Evolutionary conservation across 2,888 invertebrate genomes (phyloP), one percentile per base, ranked within the genome.

Genomic region (Sclerodermus sp.): DNA sequence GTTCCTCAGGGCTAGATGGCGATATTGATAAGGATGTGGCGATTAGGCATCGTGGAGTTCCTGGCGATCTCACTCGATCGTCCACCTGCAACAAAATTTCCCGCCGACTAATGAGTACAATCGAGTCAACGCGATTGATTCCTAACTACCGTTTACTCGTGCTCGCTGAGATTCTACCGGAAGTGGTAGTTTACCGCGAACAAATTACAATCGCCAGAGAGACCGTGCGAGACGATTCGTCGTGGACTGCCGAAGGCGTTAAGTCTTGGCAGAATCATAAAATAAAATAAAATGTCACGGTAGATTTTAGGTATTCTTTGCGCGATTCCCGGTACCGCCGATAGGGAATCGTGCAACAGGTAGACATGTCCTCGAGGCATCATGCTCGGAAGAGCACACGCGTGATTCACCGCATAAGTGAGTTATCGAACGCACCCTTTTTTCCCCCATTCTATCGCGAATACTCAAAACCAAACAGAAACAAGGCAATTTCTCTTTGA

Each of bases 51-150:
- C 76, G 68, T 68, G 71, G 68, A 58, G 73, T 70, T 62, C 72
- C 73, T 52, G 77, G 73, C 60, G 76, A 77, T 67, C 76, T 72
- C 51, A 74, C 76, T 59, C 76, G 73, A 63, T 77, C 77, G 64
- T 77, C 76, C 68, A 74, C 68, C 77, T 77, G 64, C 14, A 69
- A 64, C 50, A 55, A 49, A 8, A 23, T 23, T 23, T 23, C 8
- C 23, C 8, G 8, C 3, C 8, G 8, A 23, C 8, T 8, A 23
- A 8, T 3, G 36, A 14, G 5, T 13, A 6, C 3, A 36, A 13
- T 36, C 10, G 10, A 13, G 36, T 4, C 3, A 23, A 23, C 8
- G 8, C 23, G 23, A 8, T 23, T 23, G 23, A 8, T 23, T n/a
- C n/a, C n/a, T n/a, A n/a, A n/a, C n/a, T n/a, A n/a, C n/a, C n/a